Evolutionary conservation across 1,140 invertebrate species (phyloP).

Genomic region (Drosophila ironensis): DNA sequence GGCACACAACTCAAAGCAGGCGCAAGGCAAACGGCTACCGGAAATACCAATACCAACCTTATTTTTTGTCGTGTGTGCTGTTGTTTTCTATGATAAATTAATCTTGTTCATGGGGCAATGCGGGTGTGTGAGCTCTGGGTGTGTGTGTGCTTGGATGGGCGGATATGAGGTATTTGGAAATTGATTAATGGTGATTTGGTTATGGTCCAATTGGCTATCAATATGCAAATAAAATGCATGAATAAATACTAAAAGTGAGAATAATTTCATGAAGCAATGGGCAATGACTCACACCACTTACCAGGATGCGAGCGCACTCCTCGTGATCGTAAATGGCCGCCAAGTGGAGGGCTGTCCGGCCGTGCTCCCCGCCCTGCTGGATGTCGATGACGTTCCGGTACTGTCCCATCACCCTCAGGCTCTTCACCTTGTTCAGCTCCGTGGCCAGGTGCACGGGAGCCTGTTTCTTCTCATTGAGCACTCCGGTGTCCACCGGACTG

Average conservation of each 20-base stretch:
- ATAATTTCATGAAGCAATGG: constrained; percentile 41
- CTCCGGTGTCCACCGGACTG: constrained; percentile 87
- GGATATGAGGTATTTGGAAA: not conserved
- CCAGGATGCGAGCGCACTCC: constrained; percentile 89
- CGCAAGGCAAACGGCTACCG: constrained; percentile 30
- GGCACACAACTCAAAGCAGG: constrained; percentile 55
- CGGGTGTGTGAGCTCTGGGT: not conserved
- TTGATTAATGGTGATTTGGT: constrained; percentile 60
- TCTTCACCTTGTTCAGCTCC: constrained; percentile 87
- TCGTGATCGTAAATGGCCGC: constrained; percentile 92
- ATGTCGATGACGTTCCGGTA: constrained; percentile 87
- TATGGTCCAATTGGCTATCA: constrained; percentile 25
- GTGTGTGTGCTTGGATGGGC: constrained; percentile 4
- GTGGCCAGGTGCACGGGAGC: constrained; percentile 90
- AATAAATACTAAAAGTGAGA: constrained; percentile 31
- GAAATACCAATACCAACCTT: constrained; percentile 61
- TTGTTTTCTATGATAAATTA: constrained; percentile 57
- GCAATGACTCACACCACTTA: constrained; percentile 83
- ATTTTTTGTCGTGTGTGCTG: constrained; percentile 47
- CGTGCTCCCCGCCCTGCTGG: constrained; percentile 89
- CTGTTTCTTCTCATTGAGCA: constrained; percentile 89
- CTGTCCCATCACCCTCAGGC: constrained; percentile 86
- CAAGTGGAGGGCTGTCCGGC: constrained; percentile 90
- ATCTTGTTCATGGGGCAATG: constrained; percentile 8
- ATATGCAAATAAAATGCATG: constrained; percentile 56